Evolutionary conservation across 2,797 vertebrate species (phyloP), one percentile per base, ranked within the genome.

Genomic region (Epinephelus coioides): DNA sequence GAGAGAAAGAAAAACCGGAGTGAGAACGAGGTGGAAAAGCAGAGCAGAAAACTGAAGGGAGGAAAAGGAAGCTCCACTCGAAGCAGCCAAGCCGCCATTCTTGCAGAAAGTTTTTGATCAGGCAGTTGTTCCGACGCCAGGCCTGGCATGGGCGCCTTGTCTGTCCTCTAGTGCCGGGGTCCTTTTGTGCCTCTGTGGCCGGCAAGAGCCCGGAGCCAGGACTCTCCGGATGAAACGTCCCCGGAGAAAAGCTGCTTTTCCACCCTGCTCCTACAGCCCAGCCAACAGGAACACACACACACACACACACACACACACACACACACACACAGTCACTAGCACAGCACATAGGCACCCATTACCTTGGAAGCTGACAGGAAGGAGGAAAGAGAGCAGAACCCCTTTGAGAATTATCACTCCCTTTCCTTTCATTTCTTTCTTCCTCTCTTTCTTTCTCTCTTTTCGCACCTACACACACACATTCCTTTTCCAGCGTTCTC

Each of bases 401-500:
- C 91, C 91, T 89, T 82, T 79, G 92, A 91, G 93, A 91, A 91
- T 90, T 86, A 89, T 84, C 89, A 86, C 84, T 90, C 76, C 67
- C 69, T 87, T 74, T 83, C 38, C 78, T 80, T 88, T 71, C 57
- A 19, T 78, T 86, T 81, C 21, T 69, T 85, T 81, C 59, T 62
- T 72, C 59, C 21, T 62, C 55, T 46, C 56, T 55, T 74, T 78
- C 63, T 69, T 71, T 71, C 55, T 54, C 65, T 65, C 59, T 66
- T 64, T 66, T 23, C 25, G 61, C 30, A 65, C 55, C 40, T 53
- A 49, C 70, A 70, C 60, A 69, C 49, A 63, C 64, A 80, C 60
- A 79, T 17, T 8, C 60, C 64, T 78, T 80, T 50, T 77, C 50
- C 82, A 83, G 79, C 86, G 84, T 91, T 92, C 89, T 85, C 50